Evolutionary conservation across 2,797 vertebrate species (phyloP).

Genomic region (Lemur catta): DNA sequence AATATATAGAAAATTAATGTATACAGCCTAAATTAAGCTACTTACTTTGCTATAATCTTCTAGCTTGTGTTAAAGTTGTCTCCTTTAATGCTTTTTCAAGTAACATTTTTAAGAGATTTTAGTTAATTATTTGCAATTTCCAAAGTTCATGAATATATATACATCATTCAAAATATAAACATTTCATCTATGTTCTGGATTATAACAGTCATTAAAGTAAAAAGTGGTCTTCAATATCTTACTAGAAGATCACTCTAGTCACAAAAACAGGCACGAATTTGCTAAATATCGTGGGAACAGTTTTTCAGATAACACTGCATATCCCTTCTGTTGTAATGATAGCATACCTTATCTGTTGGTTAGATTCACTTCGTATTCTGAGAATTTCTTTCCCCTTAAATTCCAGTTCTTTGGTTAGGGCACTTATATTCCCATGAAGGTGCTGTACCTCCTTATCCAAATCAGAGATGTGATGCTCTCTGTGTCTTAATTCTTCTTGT

Average conservation of each 20-base stretch:
- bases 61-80: constrained; percentile 80
- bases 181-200: not conserved
- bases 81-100: constrained; percentile 87
- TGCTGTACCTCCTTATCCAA: constrained; percentile 95
- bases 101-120: constrained; percentile 54
- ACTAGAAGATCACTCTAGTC: not conserved
- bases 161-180: constrained; percentile 49
- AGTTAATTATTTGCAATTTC: constrained; percentile 37
- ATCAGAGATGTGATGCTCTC: constrained; percentile 95
- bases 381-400: constrained; percentile 98
- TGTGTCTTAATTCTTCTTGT: constrained; percentile 93
- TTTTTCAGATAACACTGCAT: not conserved
- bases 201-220: not conserved
- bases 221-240: not conserved
- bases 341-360: constrained; percentile 95
- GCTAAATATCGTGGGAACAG: not conserved
- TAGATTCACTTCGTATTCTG: constrained; percentile 97
- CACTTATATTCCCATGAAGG: constrained; percentile 96
- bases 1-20: constrained; percentile 65
- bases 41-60: constrained; percentile 72
- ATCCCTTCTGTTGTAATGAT: constrained; percentile 34
- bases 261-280: not conserved
- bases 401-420: constrained; percentile 96
- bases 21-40: constrained; percentile 69
- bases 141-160: constrained; percentile 52